phyloP scores from a whole-genome alignment of 2,113 vertebrate genomes.

The Gnathonemus echidnorhynchus region DNA sequence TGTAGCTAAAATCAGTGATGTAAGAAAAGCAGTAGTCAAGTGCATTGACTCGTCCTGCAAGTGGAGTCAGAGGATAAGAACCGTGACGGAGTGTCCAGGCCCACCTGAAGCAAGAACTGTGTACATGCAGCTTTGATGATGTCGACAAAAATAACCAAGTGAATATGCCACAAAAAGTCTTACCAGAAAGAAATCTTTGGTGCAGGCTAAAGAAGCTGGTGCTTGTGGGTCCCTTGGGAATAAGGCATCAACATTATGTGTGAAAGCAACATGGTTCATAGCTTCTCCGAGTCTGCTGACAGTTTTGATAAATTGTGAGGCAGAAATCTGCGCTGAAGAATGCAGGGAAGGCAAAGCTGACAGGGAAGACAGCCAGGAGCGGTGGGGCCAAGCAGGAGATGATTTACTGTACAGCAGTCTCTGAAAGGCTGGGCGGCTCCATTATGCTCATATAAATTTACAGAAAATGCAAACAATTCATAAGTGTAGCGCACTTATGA shows the following conservation, averaged over 20 bases:
- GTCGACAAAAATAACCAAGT: conserved; percentile 54
- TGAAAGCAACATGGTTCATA: neutral
- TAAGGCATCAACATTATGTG: conserved; percentile 5
- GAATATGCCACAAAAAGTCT: conserved; percentile 21
- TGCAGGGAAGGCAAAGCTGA: neutral
- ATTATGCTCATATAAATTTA: neutral
- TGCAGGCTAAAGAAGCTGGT: conserved; percentile 8
- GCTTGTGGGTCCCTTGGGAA: conserved; percentile 14
- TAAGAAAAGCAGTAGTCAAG: conserved; percentile 23
- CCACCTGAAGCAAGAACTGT: conserved; percentile 53
- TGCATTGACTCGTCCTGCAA: conserved; percentile 61
- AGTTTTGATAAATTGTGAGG: neutral
- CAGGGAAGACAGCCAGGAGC: neutral
- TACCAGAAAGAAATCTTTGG: conserved; percentile 12
- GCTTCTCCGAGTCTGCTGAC: neutral
- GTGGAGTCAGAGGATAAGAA: conserved; percentile 62
- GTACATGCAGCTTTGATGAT: conserved; percentile 47
- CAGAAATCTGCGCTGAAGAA: neutral
- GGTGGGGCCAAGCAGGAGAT: neutral
- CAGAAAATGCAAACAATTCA: neutral
- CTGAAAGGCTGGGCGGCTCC: neutral
- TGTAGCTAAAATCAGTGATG: neutral
- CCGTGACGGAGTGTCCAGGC: conserved; percentile 39
- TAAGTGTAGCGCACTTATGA: neutral
- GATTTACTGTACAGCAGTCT: neutral